These are phyloP conservation scores for Drosophila macrospina DNA, from an alignment of 2,888 invertebrate genomes.

Conservation along the genomic window DNA sequence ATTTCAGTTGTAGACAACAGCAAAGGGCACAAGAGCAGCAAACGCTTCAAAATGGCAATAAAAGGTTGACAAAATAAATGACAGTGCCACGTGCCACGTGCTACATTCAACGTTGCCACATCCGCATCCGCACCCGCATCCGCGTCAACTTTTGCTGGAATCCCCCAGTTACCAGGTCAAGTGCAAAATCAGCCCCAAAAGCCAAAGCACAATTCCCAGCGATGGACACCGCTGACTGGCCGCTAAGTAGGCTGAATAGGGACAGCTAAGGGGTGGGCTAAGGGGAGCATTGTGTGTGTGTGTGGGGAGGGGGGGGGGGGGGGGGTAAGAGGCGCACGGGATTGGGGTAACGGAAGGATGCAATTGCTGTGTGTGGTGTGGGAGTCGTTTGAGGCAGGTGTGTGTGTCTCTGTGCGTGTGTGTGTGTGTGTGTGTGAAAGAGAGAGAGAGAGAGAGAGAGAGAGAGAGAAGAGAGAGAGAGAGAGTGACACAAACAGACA, in stretches of 20 bases:
- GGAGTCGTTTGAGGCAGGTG: conserved; percentile 7
- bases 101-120: conserved; percentile 16
- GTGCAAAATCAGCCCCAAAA: conserved; percentile 46
- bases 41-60: conserved; percentile 41
- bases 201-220: conserved; percentile 22
- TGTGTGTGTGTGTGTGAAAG: too few species aligned
- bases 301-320: background rate
- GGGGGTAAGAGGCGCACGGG: background rate
- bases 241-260: conserved; percentile 10
- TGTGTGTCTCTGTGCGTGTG: background rate
- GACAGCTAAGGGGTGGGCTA: background rate
- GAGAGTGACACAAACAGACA: too few species aligned
- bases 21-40: too few species aligned
- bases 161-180: conserved; percentile 35
- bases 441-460: too few species aligned
- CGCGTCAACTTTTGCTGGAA: conserved; percentile 7
- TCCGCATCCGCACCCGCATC: background rate
- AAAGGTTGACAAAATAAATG: conserved; percentile 41
- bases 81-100: conserved; percentile 30
- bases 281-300: too few species aligned
- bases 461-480: too few species aligned
- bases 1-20: conserved; percentile 8
- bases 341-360: conserved; percentile 28
- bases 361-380: conserved; percentile 31
- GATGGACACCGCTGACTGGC: background rate